Base-by-base conservation (phyloP, 2,797 vertebrate genomes). In the Babyrousa celebensis region DNA sequence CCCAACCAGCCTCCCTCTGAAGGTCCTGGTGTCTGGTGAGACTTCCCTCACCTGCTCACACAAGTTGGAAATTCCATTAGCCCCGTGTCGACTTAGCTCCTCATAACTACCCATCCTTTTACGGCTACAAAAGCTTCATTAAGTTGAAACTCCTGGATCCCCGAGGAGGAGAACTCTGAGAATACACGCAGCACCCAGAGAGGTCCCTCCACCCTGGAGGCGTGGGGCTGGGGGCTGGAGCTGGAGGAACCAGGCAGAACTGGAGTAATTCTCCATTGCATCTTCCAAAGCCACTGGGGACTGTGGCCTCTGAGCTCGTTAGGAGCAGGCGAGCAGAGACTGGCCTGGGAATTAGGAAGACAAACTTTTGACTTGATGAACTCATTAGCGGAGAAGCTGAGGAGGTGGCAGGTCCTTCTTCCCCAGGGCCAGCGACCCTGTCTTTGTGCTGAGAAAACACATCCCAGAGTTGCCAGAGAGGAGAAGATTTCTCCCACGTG, bases 371-470 rank as follows among this genome's bases (percentile, higher is more conserved):
- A 78, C 58, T 20, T 21, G 0, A 6, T 85, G 54, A 85, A 58
- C 88, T 97, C 82, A 7, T 96, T 96, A 94, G 36, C 5, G 6
- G 78, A 68, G 89, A 70, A n/a, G 43, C 43, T 16, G 63, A 21
- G 5, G 80, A 1, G 4, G 48, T 12, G 20, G n/a, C 23, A 71
- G 71, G 5, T 6, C 0, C 71, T 10, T 25, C 68, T 40, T n/a
- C 32, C 85, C 68, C 0, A 3, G 17, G 54, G 89, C n/a, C 6
- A 15, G 54, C 12, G 0, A 32, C 32, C 72, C 58, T 21, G 32
- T 56, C 48, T 25, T 12, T 16, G 15, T 20, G 36, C 48, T n/a
- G 43, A 88, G 82, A n/a, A 82, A 87, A 62, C 67, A 48, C 43
- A 25, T 9, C 20, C 18, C 36, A 12, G 70, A 52, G 54, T n/a